Conservation (phyloP, 2,888 invertebrate species). For the Stegana nigrithorax region DNA sequence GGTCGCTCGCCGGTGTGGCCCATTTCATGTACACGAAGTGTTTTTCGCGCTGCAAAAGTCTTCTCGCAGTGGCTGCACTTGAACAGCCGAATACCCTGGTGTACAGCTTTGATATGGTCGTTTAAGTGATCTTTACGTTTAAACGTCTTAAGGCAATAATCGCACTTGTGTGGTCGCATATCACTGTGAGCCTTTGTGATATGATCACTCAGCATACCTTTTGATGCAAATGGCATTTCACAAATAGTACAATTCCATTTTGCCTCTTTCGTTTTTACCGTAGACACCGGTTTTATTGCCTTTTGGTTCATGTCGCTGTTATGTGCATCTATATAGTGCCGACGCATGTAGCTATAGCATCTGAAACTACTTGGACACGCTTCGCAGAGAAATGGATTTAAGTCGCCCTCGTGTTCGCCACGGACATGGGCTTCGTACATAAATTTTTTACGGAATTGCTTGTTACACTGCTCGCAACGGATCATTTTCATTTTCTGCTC, state of each 20-base stretch:
- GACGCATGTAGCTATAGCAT: neutral
- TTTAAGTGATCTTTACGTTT: conserved; percentile 35
- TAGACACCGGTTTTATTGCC: neutral
- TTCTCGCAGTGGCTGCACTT: conserved; percentile 37
- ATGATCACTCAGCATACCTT: conserved; percentile 24
- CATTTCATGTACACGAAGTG: conserved; percentile 37
- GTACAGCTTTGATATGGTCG: conserved; percentile 35
- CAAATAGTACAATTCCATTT: conserved; percentile 25
- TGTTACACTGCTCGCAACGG: conserved; percentile 19
- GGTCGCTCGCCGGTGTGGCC: conserved; percentile 39
- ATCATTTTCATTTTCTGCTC: too few relatives aligned
- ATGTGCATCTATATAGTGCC: neutral
- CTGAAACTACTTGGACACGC: conserved; percentile 7
- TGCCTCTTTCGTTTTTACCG: neutral
- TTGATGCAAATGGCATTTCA: conserved; percentile 20
- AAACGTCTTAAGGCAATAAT: conserved; percentile 33
- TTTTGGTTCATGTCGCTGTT: neutral
- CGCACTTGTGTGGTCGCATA: conserved; percentile 24
- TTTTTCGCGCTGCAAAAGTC: conserved; percentile 34
- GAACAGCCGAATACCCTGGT: conserved; percentile 32
- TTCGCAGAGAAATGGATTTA: neutral
- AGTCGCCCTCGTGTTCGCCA: neutral
- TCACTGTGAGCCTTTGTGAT: conserved; percentile 23
- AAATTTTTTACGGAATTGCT: conserved; percentile 21
- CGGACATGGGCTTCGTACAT: conserved; percentile 23